These are phyloP conservation scores for Aspidiotus destructor DNA, from an alignment of 2,888 invertebrate species.

Conservation along the genomic window DNA sequence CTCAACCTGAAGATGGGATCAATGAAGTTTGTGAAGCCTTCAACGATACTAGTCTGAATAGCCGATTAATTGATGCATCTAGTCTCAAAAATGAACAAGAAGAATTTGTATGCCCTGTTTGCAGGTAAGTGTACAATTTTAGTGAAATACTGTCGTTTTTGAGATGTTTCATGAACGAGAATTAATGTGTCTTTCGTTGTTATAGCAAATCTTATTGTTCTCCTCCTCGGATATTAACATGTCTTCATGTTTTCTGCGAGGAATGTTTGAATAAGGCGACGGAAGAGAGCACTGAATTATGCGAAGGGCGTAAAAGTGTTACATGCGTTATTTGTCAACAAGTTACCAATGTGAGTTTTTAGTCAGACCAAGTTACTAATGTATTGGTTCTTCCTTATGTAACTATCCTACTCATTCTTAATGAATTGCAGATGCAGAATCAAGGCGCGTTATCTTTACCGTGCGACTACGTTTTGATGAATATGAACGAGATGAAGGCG, in stretches of 20 bases:
- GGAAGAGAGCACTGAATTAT: constrained; percentile 58
- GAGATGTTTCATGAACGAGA: too few species aligned
- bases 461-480: constrained; percentile 76
- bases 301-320: constrained; percentile 50
- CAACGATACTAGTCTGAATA: constrained; percentile 30
- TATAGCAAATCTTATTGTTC: constrained; percentile 20
- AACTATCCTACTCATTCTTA: background rate
- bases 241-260: constrained; percentile 92
- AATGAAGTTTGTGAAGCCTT: constrained; percentile 20
- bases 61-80: constrained; percentile 25
- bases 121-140: constrained; percentile 20
- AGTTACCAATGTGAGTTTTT: constrained; percentile 58
- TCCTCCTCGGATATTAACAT: constrained; percentile 73
- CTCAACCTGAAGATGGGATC: constrained; percentile 18
- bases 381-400: constrained; percentile 11
- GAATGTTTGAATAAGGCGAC: constrained; percentile 75
- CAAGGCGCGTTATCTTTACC: constrained; percentile 71
- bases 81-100: constrained; percentile 24
- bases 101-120: constrained; percentile 26
- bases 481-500: constrained; percentile 71
- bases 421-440: constrained; percentile 51
- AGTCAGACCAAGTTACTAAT: constrained; percentile 12
- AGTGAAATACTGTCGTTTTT: background rate
- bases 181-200: too few species aligned
- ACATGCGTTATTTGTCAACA: constrained; percentile 75